Evolutionary conservation across 2,888 invertebrate species (phyloP), one percentile per base, ranked within the genome.

Genomic region (Cyclophora albipunctata): DNA sequence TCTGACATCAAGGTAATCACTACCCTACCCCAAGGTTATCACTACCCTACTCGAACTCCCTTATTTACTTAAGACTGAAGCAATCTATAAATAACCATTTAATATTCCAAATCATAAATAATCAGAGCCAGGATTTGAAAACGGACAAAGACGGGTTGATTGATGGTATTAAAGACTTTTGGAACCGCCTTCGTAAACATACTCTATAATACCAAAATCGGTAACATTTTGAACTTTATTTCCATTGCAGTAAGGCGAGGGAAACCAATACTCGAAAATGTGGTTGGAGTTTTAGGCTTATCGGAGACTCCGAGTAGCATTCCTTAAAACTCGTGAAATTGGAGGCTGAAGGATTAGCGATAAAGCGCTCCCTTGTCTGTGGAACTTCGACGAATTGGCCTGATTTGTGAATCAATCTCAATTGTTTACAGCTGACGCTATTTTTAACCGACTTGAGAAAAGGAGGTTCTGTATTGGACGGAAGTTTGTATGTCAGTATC

Each of bases 101-200:
- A 53, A 53, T 53, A 62, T 61, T 62, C 55, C 49, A 57, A 57
- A 52, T 55, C 54, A 53, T 51, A 58, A 57, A 59, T 57, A 60
- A 64, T 67, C 63, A 59, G 59, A 48, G 51, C 54, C 48, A 58
- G 60, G 63, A 67, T 57, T 67, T 67, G 58, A 51, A 49, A 58
- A 57, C 58, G 55, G 56, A 62, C 56, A 57, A 54, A 50, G 58
- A 60, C 62, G 55, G 56, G 49, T 57, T 69, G 69, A 71, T 69
- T 62, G 67, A 69, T 71, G 54, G 67, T 64, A 62, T 55, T 51
- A 45, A 63, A 63, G 65, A 64, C 62, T 64, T 57, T 55, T 57
- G 51, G 55, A 58, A 64, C 64, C 60, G 55, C 50, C 54, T 55
- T 51, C 43, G 20, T 20, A 45, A 42, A 46, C 33, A 34, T 34